These are phyloP conservation scores for Plumapathes pennacea DNA, from an alignment of 92 coral and sea anemone genomes.

Conservation along the genomic window DNA sequence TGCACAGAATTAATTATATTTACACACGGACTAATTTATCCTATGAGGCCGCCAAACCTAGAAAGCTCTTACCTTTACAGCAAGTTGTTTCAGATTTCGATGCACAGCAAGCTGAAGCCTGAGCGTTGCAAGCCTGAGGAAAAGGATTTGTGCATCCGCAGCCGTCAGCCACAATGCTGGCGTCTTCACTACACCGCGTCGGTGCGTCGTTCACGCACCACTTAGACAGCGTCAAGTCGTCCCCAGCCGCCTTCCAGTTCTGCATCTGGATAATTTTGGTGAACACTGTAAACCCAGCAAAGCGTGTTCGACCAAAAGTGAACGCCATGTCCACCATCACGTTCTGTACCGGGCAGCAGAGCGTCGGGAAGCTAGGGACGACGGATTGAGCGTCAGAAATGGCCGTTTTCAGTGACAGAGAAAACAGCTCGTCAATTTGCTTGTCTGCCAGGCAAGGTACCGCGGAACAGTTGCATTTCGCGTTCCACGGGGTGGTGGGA, in stretches of 20 bases:
- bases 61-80: conserved; percentile 91
- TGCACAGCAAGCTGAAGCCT: conserved; percentile 60
- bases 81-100: conserved; percentile 52
- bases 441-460: conserved; percentile 70
- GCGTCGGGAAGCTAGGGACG: conserved; percentile 54
- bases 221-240: conserved; percentile 69
- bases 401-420: conserved; percentile 54
- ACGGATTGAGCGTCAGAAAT: conserved; percentile 58
- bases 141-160: conserved; percentile 72
- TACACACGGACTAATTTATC: too few relatives aligned
- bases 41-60: too few relatives aligned
- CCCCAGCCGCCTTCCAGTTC: conserved; percentile 83
- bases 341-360: conserved; percentile 86
- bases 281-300: conserved; percentile 61
- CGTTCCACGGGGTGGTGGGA: conserved; percentile 39
- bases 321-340: conserved; percentile 90
- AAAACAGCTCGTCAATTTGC: conserved; percentile 65
- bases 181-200: conserved; percentile 66
- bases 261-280: conserved; percentile 42
- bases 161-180: conserved; percentile 57
- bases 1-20: too few relatives aligned
- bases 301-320: conserved; percentile 62
- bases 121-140: conserved; percentile 57
- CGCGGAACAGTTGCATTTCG: conserved; percentile 58
- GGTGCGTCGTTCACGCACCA: conserved; percentile 71